phyloP scores from a whole-genome alignment of 1,140 invertebrate genomes.

The Lepidotrigona ventralis region DNA sequence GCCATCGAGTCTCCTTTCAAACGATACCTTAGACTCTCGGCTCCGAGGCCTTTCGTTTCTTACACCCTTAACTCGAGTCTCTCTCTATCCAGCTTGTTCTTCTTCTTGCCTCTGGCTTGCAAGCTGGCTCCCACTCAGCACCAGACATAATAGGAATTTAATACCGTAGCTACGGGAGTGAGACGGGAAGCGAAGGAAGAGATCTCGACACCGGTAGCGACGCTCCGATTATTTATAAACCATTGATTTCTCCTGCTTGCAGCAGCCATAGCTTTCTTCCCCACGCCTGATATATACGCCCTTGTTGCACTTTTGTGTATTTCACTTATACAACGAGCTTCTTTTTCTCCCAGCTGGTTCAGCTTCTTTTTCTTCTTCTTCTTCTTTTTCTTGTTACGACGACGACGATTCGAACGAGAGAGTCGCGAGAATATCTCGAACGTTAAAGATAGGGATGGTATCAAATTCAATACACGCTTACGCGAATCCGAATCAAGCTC shows the following conservation, averaged over 20 bases:
- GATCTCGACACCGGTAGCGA: not conserved
- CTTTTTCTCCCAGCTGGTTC: too few species aligned
- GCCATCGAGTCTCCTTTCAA: constrained; percentile 51
- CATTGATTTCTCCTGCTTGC: constrained; percentile 4
- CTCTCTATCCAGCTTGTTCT: constrained; percentile 9
- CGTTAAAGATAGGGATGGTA: not conserved
- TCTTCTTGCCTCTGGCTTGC: constrained; percentile 17
- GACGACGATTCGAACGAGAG: not conserved
- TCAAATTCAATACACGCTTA: too few species aligned
- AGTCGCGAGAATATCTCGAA: constrained; percentile 23
- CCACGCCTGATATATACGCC: too few species aligned
- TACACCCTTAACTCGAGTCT: constrained; percentile 40
- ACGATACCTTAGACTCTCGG: constrained; percentile 42
- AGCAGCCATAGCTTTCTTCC: not conserved
- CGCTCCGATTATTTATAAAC: constrained; percentile 45
- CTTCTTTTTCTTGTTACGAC: not conserved
- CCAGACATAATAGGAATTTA: constrained; percentile 54
- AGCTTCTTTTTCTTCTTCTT: not conserved
- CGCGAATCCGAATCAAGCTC: too few species aligned
- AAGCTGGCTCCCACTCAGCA: constrained; percentile 35
- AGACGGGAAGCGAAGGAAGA: not conserved
- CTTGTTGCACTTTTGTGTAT: constrained; percentile 22
- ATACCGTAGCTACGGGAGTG: constrained; percentile 33
- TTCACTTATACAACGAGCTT: constrained; percentile 20
- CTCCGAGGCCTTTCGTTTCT: constrained; percentile 40